Base-by-base conservation (phyloP, 2,797 vertebrate genomes). In the Spinus olivaceus region DNA sequence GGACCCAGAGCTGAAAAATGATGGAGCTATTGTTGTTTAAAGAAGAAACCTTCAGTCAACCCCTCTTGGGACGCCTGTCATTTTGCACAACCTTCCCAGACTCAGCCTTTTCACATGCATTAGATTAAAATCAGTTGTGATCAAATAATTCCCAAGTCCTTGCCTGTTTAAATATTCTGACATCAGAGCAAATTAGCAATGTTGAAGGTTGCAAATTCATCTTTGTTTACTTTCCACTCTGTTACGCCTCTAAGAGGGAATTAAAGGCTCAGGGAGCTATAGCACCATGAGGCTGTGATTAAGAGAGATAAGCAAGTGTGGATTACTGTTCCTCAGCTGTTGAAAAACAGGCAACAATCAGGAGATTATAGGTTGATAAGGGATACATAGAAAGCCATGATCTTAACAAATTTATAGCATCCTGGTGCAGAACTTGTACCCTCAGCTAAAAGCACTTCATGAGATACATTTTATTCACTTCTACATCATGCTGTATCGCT, bases 211-310 rank as follows among this genome's bases (percentile, higher is more conserved):
- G 97, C 95, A 97, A 97, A 98, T 98, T 97, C 79, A 92, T 97
- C 98, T 98, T 98, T 98, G 97, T 98, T 98, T 98, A 98, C 98
- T 98, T 98, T 98, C 97, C 97, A 97, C 98, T 98, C 97, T 97
- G 97, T 98, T 97, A 97, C 80, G 96, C 97, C 96, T 97, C 95
- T 97, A 97, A 98, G 95, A 98, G 97, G 97, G 98, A 98, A 98
- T 98, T 98, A 98, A 98, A 97, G 97, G 98, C 98, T 98, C 97
- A 98, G 95, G 85, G 91, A 98, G 93, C 90, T 96, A 94, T 95
- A 94, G 95, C 96, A 96, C 96, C 85, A 91, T 94, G 97, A 97
- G 97, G 96, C 96, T 97, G 97, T 98, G 98, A 98, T 98, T 98
- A 98, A 97, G 97, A 97, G 96, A 97, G 97, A 98, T 98, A 98